These are phyloP conservation scores for sheep (Ovis aries) DNA, from an alignment of 2,113 vertebrate genomes.

Conservation along the genomic window ARS-UI_Ramb_v3.0 NC_056073.1:17821001-17821500, in stretches of 20 bases:
- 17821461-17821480: background rate
- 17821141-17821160: background rate
- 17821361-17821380: slow-evolving; percentile 41
- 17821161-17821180: background rate
- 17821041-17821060: background rate
- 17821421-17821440: background rate
- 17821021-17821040: background rate
- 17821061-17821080: background rate
- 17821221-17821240: background rate
- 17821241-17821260: background rate
- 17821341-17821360: background rate
- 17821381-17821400: background rate
- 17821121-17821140: background rate
- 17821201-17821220: background rate
- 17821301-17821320: slow-evolving; percentile 61
- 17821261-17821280: slow-evolving; percentile 25
- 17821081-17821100: background rate
- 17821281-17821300: slow-evolving; percentile 39
- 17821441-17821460: background rate
- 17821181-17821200: background rate
- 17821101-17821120: background rate
- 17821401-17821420: background rate
- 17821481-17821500: background rate
- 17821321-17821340: slow-evolving; percentile 49
- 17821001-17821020: slow-evolving; percentile 24